Conservation (phyloP, 2,113 vertebrate genomes). For the Ibidorhyncha struthersii region DNA sequence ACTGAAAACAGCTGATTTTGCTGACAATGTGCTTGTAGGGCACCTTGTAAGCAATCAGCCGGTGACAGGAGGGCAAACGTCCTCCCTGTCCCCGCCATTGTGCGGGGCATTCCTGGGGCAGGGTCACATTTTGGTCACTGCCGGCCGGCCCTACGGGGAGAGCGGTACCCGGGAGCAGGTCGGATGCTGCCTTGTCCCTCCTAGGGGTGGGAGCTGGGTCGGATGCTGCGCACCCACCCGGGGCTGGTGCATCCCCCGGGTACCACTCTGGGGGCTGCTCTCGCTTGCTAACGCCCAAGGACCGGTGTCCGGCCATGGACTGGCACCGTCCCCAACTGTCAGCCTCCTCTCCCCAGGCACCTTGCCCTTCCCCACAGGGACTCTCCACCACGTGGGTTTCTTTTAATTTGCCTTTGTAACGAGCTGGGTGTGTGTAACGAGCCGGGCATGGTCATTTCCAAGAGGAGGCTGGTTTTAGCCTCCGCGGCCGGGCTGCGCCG, state of each 20-base stretch:
- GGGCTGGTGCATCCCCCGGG: not conserved
- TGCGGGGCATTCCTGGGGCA: conserved; percentile 78
- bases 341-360: not conserved
- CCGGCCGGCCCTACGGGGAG: not conserved
- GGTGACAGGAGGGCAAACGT: conserved; percentile 75
- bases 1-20: conserved; percentile 97
- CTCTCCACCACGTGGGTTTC: not conserved
- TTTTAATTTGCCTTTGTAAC: not conserved
- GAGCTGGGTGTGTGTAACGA: not conserved
- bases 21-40: conserved; percentile 88
- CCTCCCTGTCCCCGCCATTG: conserved; percentile 72
- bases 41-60: conserved; percentile 91
- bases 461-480: not conserved
- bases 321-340: not conserved
- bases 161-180: not conserved
- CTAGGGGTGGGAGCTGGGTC: fast-evolving
- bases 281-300: fast-evolving
- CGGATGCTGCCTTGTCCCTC: not conserved
- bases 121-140: conserved; percentile 80
- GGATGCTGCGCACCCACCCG: not conserved
- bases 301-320: fast-evolving
- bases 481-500: not conserved
- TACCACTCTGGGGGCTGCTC: not conserved
- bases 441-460: not conserved
- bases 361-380: not conserved